Conservation (phyloP, 2,888 invertebrate species). For the Fragum fragum region DNA sequence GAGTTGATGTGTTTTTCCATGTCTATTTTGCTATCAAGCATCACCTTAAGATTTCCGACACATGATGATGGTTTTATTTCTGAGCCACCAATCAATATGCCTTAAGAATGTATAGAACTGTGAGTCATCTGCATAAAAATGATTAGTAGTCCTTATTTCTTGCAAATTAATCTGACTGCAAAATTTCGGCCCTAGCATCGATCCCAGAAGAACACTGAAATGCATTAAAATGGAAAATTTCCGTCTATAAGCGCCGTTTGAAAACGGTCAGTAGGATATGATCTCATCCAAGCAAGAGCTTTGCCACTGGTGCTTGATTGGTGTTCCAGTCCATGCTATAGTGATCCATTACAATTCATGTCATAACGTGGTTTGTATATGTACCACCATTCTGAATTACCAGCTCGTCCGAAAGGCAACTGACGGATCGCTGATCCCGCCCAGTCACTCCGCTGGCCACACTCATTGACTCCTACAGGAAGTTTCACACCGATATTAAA, state of each 20-base stretch:
- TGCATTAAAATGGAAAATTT: constrained; percentile 1
- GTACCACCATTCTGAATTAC: too few species aligned
- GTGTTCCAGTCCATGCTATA: constrained; percentile 29
- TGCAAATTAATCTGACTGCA: constrained; percentile 47
- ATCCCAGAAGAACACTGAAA: neutral
- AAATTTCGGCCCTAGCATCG: neutral
- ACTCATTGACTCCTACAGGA: too few species aligned
- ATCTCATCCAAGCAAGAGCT: constrained; percentile 24
- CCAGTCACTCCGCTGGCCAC: too few species aligned
- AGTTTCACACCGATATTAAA: too few species aligned
- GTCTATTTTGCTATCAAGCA: constrained; percentile 41
- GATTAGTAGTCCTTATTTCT: constrained; percentile 47
- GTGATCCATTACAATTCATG: neutral
- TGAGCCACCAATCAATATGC: constrained; percentile 27
- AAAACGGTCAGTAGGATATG: constrained; percentile 28
- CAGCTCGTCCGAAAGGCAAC: too few species aligned
- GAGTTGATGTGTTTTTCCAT: constrained; percentile 51
- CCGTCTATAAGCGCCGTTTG: constrained; percentile 39
- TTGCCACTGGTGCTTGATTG: constrained; percentile 24
- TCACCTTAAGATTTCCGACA: constrained; percentile 47
- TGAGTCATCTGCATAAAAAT: constrained; percentile 56
- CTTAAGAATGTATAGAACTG: constrained; percentile 51
- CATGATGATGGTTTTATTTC: constrained; percentile 19
- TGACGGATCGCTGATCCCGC: too few species aligned
- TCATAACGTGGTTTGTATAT: neutral